phyloP scores from a whole-genome alignment of 2,797 vertebrate species.

The Balearica regulorum region DNA sequence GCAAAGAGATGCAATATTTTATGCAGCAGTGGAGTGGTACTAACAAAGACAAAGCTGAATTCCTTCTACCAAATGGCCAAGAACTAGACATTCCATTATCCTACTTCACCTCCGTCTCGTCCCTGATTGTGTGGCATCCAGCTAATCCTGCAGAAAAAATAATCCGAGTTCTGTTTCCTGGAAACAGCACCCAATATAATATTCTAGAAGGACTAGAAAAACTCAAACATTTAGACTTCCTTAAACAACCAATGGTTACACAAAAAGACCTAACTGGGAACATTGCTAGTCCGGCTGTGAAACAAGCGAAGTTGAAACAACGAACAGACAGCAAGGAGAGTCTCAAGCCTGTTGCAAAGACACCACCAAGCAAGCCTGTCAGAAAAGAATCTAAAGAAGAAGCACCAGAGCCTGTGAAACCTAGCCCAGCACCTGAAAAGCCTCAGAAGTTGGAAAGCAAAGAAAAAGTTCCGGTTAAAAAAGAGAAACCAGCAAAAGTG shows the following conservation, averaged over 20 bases:
- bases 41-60: constrained; percentile 86
- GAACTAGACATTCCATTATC: constrained; percentile 91
- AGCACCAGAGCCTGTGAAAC: constrained; percentile 78
- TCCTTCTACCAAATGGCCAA: constrained; percentile 88
- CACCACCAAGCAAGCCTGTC: constrained; percentile 79
- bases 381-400: constrained; percentile 92
- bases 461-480: constrained; percentile 85
- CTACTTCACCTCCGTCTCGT: constrained; percentile 91
- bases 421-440: constrained; percentile 77
- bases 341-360: constrained; percentile 85
- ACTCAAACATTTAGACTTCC: constrained; percentile 93
- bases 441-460: constrained; percentile 85
- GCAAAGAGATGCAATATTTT: constrained; percentile 95
- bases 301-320: constrained; percentile 91
- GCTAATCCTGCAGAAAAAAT: constrained; percentile 94
- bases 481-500: constrained; percentile 78
- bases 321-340: constrained; percentile 93
- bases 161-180: constrained; percentile 92
- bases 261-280: constrained; percentile 85
- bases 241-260: constrained; percentile 90
- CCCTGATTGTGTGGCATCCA: constrained; percentile 96
- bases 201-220: constrained; percentile 96
- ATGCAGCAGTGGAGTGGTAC: constrained; percentile 95
- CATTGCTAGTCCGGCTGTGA: constrained; percentile 77
- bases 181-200: constrained; percentile 92